Evolutionary conservation across 2,888 invertebrate species (phyloP), one percentile per base, ranked within the genome.

Genomic region (Halictus ligatus): DNA sequence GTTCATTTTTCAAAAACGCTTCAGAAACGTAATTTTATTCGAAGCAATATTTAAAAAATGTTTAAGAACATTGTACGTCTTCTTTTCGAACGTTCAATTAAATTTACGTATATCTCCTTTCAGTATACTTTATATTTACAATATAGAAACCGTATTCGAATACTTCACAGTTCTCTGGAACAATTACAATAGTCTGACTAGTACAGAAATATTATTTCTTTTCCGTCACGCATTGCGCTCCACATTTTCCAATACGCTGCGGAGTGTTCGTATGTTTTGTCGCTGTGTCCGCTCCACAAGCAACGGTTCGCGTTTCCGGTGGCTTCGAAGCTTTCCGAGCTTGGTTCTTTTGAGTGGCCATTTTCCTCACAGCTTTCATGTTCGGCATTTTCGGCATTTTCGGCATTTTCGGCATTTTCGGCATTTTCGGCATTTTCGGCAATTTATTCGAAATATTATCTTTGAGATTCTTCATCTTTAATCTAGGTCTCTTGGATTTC

Each of bases 231-330:
- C 85, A 85, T 29, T 67, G n/a, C 3, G 50, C 21, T 7, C 43
- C 81, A 18, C 50, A 79, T 43, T 58, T 87, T 25, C 43, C 75
- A 50, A 12, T 84, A 43, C 85, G 85, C 7, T 67, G 80, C 12
- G 84, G 75, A 2, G 73, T 15, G 15, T 85, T 84, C 72, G 77
- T 78, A 35, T 54, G 43, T 71, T 60, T 75, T 54, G 29, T 29
- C 46, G 48, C 12, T 72, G 77, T 83, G 15, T 85, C 84, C 0
- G 88, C 86, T 58, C 80, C 91, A 77, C 92, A 92, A 60, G 75
- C 88, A 43, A 89, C 89, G 10, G 75, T 83, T 64, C 77, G 84
- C 43, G 81, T 76, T 43, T 60, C 85, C 13, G 92, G 89, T 25
- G 80, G 83, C 10, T 80, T 78, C 13, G 82, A 86, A 7, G 73